phyloP scores from a whole-genome alignment of 23 tunicate genomes.

The Clavelina lepadiformis region DNA sequence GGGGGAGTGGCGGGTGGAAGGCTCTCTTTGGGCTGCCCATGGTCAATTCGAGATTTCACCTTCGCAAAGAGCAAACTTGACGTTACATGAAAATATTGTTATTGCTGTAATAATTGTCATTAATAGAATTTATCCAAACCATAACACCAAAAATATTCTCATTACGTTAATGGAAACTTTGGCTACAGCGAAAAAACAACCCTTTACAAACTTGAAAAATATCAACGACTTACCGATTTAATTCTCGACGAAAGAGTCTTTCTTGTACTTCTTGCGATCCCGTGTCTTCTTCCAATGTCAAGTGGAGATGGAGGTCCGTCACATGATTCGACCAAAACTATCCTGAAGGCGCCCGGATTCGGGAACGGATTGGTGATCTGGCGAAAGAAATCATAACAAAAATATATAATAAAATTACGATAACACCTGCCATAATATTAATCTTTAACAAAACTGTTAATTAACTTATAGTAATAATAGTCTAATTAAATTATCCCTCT shows the following conservation, averaged over 20 bases:
- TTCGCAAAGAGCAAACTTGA: too few species aligned
- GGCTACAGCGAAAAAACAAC: too few species aligned
- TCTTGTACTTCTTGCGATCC: conserved; percentile 33
- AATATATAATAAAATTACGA: neutral
- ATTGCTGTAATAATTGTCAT: too few species aligned
- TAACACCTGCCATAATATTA: neutral
- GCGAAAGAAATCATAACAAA: neutral
- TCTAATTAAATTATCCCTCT: too few species aligned
- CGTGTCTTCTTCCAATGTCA: conserved; percentile 46
- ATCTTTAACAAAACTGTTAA: neutral
- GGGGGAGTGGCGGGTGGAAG: conserved; percentile 55
- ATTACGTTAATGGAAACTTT: too few species aligned
- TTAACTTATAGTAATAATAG: neutral
- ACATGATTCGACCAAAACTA: conserved; percentile 70
- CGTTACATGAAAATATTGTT: too few species aligned
- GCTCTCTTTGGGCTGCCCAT: conserved; percentile 57
- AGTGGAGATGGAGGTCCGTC: conserved; percentile 85
- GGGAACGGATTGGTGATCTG: conserved; percentile 68
- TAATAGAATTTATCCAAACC: too few species aligned
- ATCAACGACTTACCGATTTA: conserved; percentile 53
- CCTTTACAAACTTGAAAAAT: too few species aligned
- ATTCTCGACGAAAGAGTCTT: conserved; percentile 65
- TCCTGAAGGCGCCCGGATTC: conserved; percentile 52
- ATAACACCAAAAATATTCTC: too few species aligned
- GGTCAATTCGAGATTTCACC: conserved; percentile 69